Conservation (phyloP, 1,140 invertebrate species). For the Tribolium madens region DNA sequence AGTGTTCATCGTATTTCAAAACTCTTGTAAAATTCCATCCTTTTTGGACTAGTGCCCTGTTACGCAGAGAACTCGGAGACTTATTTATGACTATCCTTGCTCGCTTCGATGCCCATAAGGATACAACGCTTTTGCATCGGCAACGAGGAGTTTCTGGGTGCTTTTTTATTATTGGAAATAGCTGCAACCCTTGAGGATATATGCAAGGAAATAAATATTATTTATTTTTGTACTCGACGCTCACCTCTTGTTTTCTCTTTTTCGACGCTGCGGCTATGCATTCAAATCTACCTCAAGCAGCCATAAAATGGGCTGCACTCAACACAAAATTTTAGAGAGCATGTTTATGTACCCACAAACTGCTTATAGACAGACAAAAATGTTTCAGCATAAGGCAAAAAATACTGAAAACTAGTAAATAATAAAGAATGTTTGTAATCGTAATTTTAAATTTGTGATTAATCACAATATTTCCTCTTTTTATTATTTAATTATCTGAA, state of each 20-base stretch:
- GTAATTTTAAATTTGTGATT: no score
- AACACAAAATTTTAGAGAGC: neutral
- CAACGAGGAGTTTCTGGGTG: slow-evolving; percentile 8
- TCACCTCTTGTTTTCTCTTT: slow-evolving; percentile 28
- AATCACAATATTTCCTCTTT: no score
- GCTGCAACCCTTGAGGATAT: slow-evolving; percentile 30
- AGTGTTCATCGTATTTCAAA: slow-evolving; percentile 37
- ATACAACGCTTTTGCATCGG: slow-evolving; percentile 43
- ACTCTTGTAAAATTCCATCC: slow-evolving; percentile 36
- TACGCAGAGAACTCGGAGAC: slow-evolving; percentile 16
- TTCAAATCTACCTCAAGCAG: slow-evolving; percentile 28
- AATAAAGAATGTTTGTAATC: no score
- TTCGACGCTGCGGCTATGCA: neutral
- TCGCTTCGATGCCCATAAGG: slow-evolving; percentile 41
- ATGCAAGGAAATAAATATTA: slow-evolving; percentile 35
- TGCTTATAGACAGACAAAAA: neutral
- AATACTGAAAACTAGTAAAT: no score
- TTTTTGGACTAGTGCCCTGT: slow-evolving; percentile 21
- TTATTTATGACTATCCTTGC: slow-evolving; percentile 38
- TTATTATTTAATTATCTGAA: no score
- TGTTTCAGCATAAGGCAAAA: no score
- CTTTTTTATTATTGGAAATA: slow-evolving; percentile 44
- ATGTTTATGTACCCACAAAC: neutral
- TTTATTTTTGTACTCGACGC: slow-evolving; percentile 12
- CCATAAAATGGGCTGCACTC: neutral